Evolutionary conservation across 2,797 vertebrate species (phyloP).

Genomic region (Sebastiscus albofasciatus): DNA sequence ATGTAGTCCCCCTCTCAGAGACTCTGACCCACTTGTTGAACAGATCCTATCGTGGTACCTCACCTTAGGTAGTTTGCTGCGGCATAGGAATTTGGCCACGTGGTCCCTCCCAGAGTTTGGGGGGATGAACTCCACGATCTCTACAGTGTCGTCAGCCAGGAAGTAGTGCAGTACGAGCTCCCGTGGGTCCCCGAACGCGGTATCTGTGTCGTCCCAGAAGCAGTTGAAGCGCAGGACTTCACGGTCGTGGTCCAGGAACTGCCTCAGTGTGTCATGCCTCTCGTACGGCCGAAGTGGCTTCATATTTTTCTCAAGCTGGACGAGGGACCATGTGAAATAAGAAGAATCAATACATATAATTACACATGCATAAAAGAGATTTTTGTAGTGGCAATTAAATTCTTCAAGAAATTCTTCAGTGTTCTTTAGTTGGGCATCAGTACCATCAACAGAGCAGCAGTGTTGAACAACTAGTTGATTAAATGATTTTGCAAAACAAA

Average conservation of each 20-base stretch:
- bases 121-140: slow-evolving; percentile 85
- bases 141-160: slow-evolving; percentile 90
- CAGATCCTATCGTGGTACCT: background rate
- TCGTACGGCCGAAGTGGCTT: slow-evolving; percentile 88
- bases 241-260: slow-evolving; percentile 88
- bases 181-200: slow-evolving; percentile 73
- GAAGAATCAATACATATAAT: background rate
- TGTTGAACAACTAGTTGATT: too few species aligned
- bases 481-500: too few species aligned
- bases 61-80: slow-evolving; percentile 93
- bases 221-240: slow-evolving; percentile 91
- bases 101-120: slow-evolving; percentile 84
- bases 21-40: background rate
- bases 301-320: slow-evolving; percentile 79
- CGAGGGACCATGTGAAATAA: background rate
- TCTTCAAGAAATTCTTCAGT: background rate
- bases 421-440: background rate
- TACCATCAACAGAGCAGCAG: too few species aligned
- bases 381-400: background rate
- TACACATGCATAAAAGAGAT: background rate
- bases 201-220: slow-evolving; percentile 87
- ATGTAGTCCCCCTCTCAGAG: background rate
- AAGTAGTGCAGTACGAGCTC: slow-evolving; percentile 90
- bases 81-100: slow-evolving; percentile 84
- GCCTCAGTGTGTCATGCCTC: slow-evolving; percentile 82